Conservation (phyloP, 2,797 vertebrate species). For the Philypnodon macrostomus region DNA sequence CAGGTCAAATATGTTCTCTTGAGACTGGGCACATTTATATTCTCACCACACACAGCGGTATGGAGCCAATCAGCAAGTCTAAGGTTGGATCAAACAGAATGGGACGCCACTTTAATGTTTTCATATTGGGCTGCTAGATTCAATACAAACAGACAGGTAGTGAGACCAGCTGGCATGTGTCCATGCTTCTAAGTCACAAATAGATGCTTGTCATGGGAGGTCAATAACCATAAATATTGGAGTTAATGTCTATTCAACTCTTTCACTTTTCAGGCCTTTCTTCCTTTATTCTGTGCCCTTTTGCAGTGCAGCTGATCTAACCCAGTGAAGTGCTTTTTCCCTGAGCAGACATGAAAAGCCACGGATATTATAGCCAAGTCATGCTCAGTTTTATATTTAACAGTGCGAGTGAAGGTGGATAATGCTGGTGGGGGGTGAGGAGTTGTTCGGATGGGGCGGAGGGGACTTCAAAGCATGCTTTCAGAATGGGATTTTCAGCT, state of each 20-base stretch:
- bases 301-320: constrained; percentile 43
- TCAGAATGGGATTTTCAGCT: constrained; percentile 75
- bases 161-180: neutral
- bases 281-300: constrained; percentile 30
- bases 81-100: constrained; percentile 58
- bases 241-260: constrained; percentile 11
- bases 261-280: constrained; percentile 1
- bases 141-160: constrained; percentile 32
- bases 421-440: constrained; percentile 20
- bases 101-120: constrained; percentile 51
- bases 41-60: constrained; percentile 41
- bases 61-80: constrained; percentile 35
- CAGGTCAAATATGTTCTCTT: constrained; percentile 23
- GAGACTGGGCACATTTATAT: constrained; percentile 42
- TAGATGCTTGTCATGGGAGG: constrained; percentile 21
- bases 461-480: constrained; percentile 73
- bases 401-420: constrained; percentile 58
- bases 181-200: constrained; percentile 24
- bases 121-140: constrained; percentile 41
- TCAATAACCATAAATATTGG: constrained; percentile 26
- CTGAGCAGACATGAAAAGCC: constrained; percentile 58
- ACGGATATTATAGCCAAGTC: constrained; percentile 69
- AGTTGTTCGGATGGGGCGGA: constrained; percentile 41
- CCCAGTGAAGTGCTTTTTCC: constrained; percentile 48
- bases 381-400: constrained; percentile 75